Base-by-base conservation (phyloP, 2,888 invertebrate species). In the Sphinx pinastri region DNA sequence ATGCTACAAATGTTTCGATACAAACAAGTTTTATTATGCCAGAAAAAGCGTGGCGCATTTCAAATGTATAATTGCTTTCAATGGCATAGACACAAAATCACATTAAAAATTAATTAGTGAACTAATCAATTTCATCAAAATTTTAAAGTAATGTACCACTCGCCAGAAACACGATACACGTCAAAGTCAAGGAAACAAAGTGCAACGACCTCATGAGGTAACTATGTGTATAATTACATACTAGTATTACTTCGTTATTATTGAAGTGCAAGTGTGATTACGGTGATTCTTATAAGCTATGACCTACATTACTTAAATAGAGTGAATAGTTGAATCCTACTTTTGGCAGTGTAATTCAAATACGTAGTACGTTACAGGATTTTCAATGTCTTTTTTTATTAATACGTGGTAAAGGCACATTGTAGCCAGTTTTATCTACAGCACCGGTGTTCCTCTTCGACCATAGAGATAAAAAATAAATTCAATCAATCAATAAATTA, bases 101-200 rank as follows among this genome's bases (percentile, higher is more conserved):
- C 38, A 38, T 8, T 38, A 38, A 38, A 25, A 25, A 25, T 25
- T 38, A 57, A 13, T 57, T 31, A 25, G 11, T 57, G 25, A 13
- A 57, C 25, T 25, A 25, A 25, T 25, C 25, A 25, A 25, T 25
- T 25, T 25, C 25, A 25, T 25, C 1, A 25, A 13, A 25, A 59
- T 12, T 38, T 13, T 13, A 59, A 14, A 31, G 6, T 14, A 63
- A 13, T 49, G 49, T 19, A 16, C 25, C 25, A 25, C 25, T 25
- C 25, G 2, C 12, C 51, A 55, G 67, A 14, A 51, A 67, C 51
- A 51, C 57, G 38, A 60, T 54, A 68, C 66, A 67, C 67, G 49
- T 54, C n/a, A 72, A 71, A 73, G 67, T 74, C 75, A 74, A 75
- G 74, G 71, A 71, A 74, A 72, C 16, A 38, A 70, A 70, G 75